These are phyloP conservation scores for Leptinotarsa peninsularis DNA, from an alignment of 2,888 invertebrate genomes.

Conservation along the genomic window DNA sequence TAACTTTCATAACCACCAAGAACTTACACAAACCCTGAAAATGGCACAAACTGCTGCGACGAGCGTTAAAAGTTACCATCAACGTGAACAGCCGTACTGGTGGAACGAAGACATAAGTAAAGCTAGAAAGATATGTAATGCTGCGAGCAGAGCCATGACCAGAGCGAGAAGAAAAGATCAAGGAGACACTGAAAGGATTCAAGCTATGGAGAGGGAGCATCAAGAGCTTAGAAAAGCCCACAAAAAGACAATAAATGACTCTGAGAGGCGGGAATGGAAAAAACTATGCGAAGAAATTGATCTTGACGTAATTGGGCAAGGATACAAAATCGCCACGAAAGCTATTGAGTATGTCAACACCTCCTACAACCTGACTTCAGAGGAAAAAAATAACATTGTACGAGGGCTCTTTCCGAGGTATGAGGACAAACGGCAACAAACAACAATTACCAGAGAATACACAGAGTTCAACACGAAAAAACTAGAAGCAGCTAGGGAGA, in stretches of 20 bases:
- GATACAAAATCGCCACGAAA: constrained; percentile 39
- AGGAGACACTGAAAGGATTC: not conserved
- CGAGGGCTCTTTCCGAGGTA: constrained; percentile 20
- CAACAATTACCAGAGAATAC: not conserved
- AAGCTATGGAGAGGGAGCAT: not conserved
- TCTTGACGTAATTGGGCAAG: constrained; percentile 35
- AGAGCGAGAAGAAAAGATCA: not conserved
- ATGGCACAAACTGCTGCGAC: not conserved
- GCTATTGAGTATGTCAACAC: not conserved
- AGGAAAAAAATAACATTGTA: not conserved
- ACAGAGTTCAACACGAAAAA: not conserved
- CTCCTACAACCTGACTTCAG: constrained; percentile 7
- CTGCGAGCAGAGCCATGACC: not conserved
- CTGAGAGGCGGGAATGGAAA: not conserved
- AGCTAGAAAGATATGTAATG: not conserved
- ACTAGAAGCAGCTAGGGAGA: not conserved
- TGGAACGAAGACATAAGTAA: not conserved
- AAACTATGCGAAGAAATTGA: constrained; percentile 28
- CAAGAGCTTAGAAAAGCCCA: not conserved
- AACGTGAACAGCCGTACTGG: constrained; percentile 3
- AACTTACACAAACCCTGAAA: not conserved
- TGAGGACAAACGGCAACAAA: not conserved
- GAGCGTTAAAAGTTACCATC: not conserved
- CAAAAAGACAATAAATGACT: no score
- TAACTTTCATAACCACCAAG: not conserved